Evolutionary conservation across 2,113 vertebrate species (phyloP).

Genomic region (Grammomys surdaster): DNA sequence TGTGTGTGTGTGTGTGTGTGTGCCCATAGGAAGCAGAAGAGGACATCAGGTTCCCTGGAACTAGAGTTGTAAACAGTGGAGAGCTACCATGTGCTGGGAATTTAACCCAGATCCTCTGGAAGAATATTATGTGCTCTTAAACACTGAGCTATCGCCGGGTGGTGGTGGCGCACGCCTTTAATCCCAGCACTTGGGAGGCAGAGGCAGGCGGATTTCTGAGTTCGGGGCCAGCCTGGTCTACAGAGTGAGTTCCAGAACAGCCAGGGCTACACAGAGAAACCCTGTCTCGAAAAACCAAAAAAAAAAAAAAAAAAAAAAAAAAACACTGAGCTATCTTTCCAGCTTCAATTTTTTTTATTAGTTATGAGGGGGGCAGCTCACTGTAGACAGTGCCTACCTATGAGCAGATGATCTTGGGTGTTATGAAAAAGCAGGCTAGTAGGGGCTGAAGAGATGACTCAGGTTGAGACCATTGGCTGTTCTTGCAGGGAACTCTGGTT

Average conservation of each 20-base stretch:
- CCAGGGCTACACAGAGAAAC: too few relatives aligned
- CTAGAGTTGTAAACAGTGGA: neutral
- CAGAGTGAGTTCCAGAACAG: too few relatives aligned
- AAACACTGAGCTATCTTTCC: neutral
- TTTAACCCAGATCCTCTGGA: neutral
- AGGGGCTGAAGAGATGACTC: too few relatives aligned
- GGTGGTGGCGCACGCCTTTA: too few relatives aligned
- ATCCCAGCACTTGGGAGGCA: too few relatives aligned
- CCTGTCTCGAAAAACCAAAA: too few relatives aligned
- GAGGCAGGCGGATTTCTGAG: too few relatives aligned
- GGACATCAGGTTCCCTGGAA: neutral
- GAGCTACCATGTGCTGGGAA: neutral
- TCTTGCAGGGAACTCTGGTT: too few relatives aligned
- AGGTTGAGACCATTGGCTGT: too few relatives aligned
- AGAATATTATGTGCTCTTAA: neutral
- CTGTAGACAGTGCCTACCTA: neutral
- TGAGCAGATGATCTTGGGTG: neutral
- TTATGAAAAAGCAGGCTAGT: neutral
- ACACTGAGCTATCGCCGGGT: neutral
- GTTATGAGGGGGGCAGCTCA: neutral
- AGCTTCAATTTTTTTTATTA: neutral
- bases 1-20: neutral
- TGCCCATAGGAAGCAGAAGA: neutral
- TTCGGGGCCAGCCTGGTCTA: too few relatives aligned
- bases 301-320: too few relatives aligned